Evolutionary conservation across 2,797 vertebrate species (phyloP).

Genomic region (Hyperoplus lanceolatus): DNA sequence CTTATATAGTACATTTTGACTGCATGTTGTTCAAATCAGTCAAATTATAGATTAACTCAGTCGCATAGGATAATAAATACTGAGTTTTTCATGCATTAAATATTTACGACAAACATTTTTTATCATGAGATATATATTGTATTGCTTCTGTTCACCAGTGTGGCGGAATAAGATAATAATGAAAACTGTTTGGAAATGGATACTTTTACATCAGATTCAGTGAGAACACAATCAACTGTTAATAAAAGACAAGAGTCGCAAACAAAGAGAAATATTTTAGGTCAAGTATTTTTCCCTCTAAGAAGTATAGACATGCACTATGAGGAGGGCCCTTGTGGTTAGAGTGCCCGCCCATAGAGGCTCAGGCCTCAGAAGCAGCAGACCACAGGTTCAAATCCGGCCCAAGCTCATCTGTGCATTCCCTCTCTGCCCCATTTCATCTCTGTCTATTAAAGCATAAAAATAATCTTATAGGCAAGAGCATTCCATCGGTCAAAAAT

Average conservation of each 20-base stretch:
- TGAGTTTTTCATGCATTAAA: neutral
- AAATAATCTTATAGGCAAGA: no score
- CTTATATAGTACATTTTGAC: neutral
- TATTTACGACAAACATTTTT: neutral
- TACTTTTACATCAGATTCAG: neutral
- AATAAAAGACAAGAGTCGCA: neutral
- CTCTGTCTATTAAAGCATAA: no score
- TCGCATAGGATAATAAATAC: neutral
- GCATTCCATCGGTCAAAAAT: no score
- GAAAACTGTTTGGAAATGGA: neutral
- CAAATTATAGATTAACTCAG: neutral
- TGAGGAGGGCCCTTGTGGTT: no score
- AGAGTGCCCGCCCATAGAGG: no score
- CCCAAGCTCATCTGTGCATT: no score
- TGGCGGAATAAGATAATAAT: neutral
- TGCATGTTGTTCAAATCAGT: neutral
- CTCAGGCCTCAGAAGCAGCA: no score
- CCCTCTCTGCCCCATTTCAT: no score
- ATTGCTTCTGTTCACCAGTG: neutral
- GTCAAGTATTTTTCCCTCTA: neutral
- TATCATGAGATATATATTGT: neutral
- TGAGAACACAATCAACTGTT: neutral
- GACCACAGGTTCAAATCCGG: no score
- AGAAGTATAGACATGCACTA: neutral
- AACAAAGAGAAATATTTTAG: neutral